Evolutionary conservation across 1,140 invertebrate species (phyloP).

Genomic region (Pentalonia nigronervosa): DNA sequence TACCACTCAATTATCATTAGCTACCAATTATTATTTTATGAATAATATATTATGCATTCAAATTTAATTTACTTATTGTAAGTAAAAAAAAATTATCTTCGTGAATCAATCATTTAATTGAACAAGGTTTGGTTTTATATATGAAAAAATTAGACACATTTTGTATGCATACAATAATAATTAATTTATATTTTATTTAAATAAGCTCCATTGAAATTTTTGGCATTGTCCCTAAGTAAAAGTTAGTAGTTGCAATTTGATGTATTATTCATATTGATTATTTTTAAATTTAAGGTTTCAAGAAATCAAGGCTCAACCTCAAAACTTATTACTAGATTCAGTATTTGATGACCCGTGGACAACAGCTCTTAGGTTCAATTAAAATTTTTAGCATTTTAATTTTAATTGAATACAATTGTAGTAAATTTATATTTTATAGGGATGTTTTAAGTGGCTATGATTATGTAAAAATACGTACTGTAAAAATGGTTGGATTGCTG

Average conservation of each 20-base stretch:
- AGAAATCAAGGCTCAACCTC: constrained; percentile 88
- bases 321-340: constrained; percentile 81
- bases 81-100: background rate
- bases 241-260: background rate
- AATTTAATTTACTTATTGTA: background rate
- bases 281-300: constrained; percentile 73
- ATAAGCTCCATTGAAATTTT: background rate
- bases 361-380: constrained; percentile 69
- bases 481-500: constrained; percentile 81
- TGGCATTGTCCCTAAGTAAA: background rate
- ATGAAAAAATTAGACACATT: background rate
- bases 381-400: constrained; percentile 7
- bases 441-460: constrained; percentile 73
- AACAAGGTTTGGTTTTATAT: too few relatives aligned
- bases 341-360: constrained; percentile 88
- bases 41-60: background rate
- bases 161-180: background rate
- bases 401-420: background rate
- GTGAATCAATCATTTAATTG: too few relatives aligned
- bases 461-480: constrained; percentile 80
- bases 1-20: background rate
- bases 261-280: background rate
- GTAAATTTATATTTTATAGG: constrained; percentile 65
- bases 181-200: background rate
- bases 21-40: background rate